Evolutionary conservation across 2,113 vertebrate species (phyloP), one percentile per base, ranked within the genome.

Genomic region (Falco punctatus): DNA sequence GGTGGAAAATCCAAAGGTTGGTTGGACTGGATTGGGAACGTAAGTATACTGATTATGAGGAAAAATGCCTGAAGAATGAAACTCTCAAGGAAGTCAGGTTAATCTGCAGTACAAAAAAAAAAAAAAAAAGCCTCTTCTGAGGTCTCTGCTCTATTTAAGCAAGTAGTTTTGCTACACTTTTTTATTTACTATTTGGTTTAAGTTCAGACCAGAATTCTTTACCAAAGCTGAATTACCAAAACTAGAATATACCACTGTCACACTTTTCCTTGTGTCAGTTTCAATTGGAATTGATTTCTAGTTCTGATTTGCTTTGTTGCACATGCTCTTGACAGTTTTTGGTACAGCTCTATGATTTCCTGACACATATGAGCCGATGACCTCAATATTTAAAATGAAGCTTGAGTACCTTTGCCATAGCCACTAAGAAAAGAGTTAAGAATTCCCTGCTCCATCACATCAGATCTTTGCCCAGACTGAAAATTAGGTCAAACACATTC

Each of bases 401-500:
- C 28, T 42, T 71, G 40, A 2, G 1, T 77, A 83, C 51, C 55
- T 90, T 49, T 85, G 64, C 64, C 72, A 51, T 12, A 28, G 64
- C 22, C 46, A 17, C 51, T 44, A 62, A 61, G 85, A 91, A 95
- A 92, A 13, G 54, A 87, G 46, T 58, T 86, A 80, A 93, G 90
- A 77, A 90, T 81, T 93, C 80, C 71, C 67, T 86, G 67, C 28
- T 52, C 90, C 42, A 64, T 95, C 79, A 55, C 59, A 86, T 96
- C 64, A 61, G 15, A 96, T 96, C 59, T 78, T 88, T 35, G 88
- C 2, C 12, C 55, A 88, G 40, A 49, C 0, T 70, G 85, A 95
- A 94, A 96, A 93, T 70, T 30, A 95, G 93, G 82, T 71, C 92
- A 93, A 58, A 90, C 85, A 62, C 46, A 38, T 61, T 87, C 78